These are phyloP conservation scores for Psophia crepitans DNA, from an alignment of 2,113 vertebrate species.

Conservation along the genomic window DNA sequence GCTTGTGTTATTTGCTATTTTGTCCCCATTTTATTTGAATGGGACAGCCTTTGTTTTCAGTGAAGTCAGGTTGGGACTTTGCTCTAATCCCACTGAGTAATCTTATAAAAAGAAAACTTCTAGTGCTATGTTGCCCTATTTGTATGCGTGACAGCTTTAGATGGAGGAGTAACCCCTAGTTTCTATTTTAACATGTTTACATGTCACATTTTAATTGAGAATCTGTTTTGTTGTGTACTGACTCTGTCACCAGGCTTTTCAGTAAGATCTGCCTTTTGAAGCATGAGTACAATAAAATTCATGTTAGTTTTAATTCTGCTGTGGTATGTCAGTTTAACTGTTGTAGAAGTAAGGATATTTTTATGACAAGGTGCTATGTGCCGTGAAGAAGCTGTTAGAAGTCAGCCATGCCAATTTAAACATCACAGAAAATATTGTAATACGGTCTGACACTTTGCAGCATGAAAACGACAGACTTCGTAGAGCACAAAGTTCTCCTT, in stretches of 20 bases:
- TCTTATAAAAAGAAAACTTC: background rate
- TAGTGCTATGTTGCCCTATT: background rate
- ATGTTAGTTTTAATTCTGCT: background rate
- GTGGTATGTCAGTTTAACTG: background rate
- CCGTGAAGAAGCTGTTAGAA: slow-evolving; percentile 36
- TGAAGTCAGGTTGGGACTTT: background rate
- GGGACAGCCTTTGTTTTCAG: background rate
- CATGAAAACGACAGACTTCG: background rate
- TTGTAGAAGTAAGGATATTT: slow-evolving; percentile 4
- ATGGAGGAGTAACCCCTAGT: background rate
- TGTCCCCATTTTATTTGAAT: background rate
- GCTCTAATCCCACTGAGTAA: background rate
- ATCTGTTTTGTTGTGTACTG: background rate
- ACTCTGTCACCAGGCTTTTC: background rate
- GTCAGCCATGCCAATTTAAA: slow-evolving; percentile 19
- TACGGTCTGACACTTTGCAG: slow-evolving; percentile 16
- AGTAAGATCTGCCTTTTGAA: background rate
- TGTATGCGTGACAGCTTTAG: background rate
- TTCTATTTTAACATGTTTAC: background rate
- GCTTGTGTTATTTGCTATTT: background rate
- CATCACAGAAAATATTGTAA: slow-evolving; percentile 1
- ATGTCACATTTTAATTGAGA: background rate
- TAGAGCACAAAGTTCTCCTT: background rate
- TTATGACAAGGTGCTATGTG: slow-evolving; percentile 44
- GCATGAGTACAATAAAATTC: background rate